Base-by-base conservation (phyloP, 2,797 vertebrate species). In the Gorsachius magnificus region DNA sequence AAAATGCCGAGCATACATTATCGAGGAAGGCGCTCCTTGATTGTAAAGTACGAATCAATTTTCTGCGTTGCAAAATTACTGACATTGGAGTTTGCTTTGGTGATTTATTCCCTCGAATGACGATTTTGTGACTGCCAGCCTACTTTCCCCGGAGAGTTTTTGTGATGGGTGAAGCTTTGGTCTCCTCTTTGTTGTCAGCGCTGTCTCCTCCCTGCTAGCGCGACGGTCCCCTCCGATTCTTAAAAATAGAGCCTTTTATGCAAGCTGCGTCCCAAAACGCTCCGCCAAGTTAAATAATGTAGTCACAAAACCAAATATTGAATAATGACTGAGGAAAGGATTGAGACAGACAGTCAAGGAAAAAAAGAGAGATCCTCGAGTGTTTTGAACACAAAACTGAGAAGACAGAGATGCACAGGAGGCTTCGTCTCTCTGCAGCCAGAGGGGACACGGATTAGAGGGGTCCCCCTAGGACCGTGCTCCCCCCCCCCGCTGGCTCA, bases 231-330 rank as follows among this genome's bases (percentile, higher is more conserved):
- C 38, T 66, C 79, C 1, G 6, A 18, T 1, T 54, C 69, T 63
- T 77, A 70, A 72, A 93, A 93, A 65, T 15, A 88, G 82, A 82
- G 54, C 56, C 50, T 93, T 93, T 93, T 71, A 93, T 89, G 53
- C 91, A 50, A 92, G 69, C 66, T 17, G 68, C 16, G 10, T 96
- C 91, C 96, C 95, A 58, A 77, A 90, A 69, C 9, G 17, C 82
- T 41, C 48, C 1, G 46, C 56, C 87, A 92, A 97, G 93, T 93
- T 94, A 97, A 97, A 96, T 96, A 97, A 95, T 96, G 90, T 95
- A 97, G 96, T 94, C 95, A 88, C 92, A 96, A 97, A 96, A 46
- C 94, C 91, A 97, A 97, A 97, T 97, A 97, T 96, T 97, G 95
- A 97, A 97, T 96, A 94, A 96, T 94, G 97, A 87, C 95, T 96